These are phyloP conservation scores for Sphenopsis melanotis DNA, from an alignment of 2,797 vertebrate genomes.

Conservation along the genomic window DNA sequence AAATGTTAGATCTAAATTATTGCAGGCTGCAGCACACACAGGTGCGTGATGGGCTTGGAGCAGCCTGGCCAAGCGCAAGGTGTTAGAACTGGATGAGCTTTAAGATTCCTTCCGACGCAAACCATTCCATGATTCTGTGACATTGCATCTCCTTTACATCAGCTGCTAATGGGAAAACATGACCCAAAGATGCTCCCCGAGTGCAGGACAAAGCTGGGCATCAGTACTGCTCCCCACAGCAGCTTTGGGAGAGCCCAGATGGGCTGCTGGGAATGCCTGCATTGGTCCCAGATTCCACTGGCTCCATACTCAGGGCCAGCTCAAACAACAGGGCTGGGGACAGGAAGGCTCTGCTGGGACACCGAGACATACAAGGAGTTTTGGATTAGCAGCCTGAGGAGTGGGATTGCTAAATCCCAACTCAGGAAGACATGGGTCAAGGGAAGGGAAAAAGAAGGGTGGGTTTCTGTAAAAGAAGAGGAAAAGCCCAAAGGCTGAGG, in stretches of 20 bases:
- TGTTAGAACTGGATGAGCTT: not conserved
- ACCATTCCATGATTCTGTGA: not conserved
- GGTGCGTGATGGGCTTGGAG: not conserved
- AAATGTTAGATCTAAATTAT: accelerated
- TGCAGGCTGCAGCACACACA: not conserved
- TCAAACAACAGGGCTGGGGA: not conserved
- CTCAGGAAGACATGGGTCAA: not conserved
- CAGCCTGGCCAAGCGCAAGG: not conserved
- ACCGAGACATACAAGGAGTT: accelerated
- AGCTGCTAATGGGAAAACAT: accelerated
- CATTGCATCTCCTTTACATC: not conserved
- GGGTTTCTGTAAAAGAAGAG: not conserved
- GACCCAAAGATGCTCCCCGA: accelerated
- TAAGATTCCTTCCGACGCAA: not conserved
- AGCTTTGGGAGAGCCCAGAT: not conserved
- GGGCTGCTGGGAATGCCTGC: not conserved
- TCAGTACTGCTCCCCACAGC: accelerated
- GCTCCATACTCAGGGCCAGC: not conserved
- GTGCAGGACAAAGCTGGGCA: not conserved
- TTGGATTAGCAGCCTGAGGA: not conserved
- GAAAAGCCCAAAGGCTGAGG: not conserved
- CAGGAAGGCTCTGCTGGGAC: not conserved
- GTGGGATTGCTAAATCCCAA: not conserved
- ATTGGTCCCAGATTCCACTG: not conserved
- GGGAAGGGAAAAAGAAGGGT: not conserved